Conservation (phyloP, 2,888 invertebrate genomes). For the Drosophila demipolita region DNA sequence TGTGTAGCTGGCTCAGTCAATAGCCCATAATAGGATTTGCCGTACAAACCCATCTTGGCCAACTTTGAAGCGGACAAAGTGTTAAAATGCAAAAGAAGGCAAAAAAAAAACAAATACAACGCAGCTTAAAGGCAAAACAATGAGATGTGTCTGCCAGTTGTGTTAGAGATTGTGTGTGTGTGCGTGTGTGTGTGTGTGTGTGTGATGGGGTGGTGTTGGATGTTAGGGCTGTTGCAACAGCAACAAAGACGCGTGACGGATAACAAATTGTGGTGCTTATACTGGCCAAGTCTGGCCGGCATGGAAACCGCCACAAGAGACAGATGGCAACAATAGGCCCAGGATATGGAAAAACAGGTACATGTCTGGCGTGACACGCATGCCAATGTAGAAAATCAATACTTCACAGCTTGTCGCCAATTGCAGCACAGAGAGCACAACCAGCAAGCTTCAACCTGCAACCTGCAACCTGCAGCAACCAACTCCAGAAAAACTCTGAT, state of each 20-base stretch:
- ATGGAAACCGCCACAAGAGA: constrained; percentile 40
- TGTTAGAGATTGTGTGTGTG: not conserved
- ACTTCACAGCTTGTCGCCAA: constrained; percentile 29
- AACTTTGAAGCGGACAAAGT: constrained; percentile 9
- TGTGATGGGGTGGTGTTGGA: not conserved
- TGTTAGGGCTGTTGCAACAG: constrained; percentile 34
- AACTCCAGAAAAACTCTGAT: not conserved
- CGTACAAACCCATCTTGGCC: constrained; percentile 27
- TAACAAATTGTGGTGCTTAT: constrained; percentile 65
- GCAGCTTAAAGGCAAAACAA: constrained; percentile 35
- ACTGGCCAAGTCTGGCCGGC: constrained; percentile 38
- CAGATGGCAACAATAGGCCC: constrained; percentile 23
- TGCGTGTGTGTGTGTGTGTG: not conserved
- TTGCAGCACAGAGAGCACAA: constrained; percentile 26
- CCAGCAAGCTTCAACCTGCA: not conserved
- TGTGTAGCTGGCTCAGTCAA: constrained; percentile 20
- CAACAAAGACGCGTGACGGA: constrained; percentile 61
- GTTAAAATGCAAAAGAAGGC: constrained; percentile 6
- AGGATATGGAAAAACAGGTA: constrained; percentile 49
- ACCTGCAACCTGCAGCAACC: not conserved
- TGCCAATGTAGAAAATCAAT: constrained; percentile 58
- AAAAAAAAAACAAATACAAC: constrained; percentile 29
- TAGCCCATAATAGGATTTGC: constrained; percentile 47
- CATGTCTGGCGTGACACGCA: constrained; percentile 55
- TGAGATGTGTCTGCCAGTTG: not conserved